Conservation (phyloP, 1,140 invertebrate species). For the Adelges cooleyi region DNA sequence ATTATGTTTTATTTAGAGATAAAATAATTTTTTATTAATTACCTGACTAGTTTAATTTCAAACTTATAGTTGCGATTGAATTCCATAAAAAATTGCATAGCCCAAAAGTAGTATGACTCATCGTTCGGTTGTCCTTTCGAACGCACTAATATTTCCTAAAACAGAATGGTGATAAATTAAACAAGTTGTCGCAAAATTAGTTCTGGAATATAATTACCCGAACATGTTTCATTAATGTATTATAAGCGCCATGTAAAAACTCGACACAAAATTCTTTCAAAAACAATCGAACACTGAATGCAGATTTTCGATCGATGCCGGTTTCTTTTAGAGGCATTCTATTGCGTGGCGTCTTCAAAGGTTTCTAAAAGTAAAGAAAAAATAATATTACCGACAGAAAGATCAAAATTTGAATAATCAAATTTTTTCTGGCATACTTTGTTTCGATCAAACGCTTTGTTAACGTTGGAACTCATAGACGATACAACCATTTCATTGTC, state of each 20-base stretch:
- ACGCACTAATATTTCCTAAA: slow-evolving; percentile 47
- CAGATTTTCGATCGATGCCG: slow-evolving; percentile 53
- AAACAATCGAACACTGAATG: slow-evolving; percentile 68
- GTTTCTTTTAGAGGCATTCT: slow-evolving; percentile 47
- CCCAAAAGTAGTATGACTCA: slow-evolving; percentile 89
- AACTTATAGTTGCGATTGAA: slow-evolving; percentile 81
- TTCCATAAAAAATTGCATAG: slow-evolving; percentile 92
- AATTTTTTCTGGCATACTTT: slow-evolving; percentile 15
- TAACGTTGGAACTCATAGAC: slow-evolving; percentile 64
- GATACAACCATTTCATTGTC: slow-evolving; percentile 82
- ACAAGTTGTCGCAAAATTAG: background rate
- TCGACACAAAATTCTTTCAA: slow-evolving; percentile 90
- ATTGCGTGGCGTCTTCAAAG: slow-evolving; percentile 54
- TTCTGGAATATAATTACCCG: slow-evolving; percentile 46
- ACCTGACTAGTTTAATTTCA: slow-evolving; percentile 79
- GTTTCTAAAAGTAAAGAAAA: slow-evolving; percentile 39
- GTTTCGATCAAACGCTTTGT: slow-evolving; percentile 27
- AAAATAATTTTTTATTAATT: slow-evolving; percentile 34
- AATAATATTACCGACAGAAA: background rate
- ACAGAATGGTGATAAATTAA: background rate
- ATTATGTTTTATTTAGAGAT: background rate
- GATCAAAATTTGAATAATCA: background rate
- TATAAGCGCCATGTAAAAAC: slow-evolving; percentile 84
- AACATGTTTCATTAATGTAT: slow-evolving; percentile 73
- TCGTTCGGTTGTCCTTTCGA: slow-evolving; percentile 58